Base-by-base conservation (phyloP, 2,113 vertebrate genomes). In the Acrocephalus kingi region DNA sequence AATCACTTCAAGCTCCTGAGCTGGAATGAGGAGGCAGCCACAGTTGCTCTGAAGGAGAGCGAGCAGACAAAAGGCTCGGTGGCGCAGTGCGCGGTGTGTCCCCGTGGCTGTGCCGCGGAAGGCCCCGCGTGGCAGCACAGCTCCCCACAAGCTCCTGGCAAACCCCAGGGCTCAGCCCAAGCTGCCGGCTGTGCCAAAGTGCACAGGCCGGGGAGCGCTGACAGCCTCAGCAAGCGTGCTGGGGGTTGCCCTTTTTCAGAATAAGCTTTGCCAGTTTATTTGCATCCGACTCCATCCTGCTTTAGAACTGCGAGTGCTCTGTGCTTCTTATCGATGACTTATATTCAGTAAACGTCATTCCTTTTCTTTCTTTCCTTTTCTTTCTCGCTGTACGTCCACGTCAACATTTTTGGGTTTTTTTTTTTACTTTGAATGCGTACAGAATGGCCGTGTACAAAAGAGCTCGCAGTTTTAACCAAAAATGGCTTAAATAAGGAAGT, bases 1-100 rank as follows among this genome's bases (percentile, higher is more conserved):
- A 96, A 96, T 96, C 94, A 95, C 72, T 95, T 94, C 35, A 62
- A 49, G 88, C 95, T 97, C 96, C 90, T 78, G 87, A 84, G 93
- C 79, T 13, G 89, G 96, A 96, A 96, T 25, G 95, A 89, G 91
- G 92, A 93, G 76, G 90, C 96, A 82, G 90, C 30, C 51, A 10
- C 81, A 77, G 77, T 83, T 84, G 69, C 90, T 83, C 61, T 35
- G 85, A 96, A 81, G 85, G 80, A 90, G 76, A 84, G 39, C 41
- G 31, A 33, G 5, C 63, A 89, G 72, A 94, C 88, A 83, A 84
- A 92, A 84, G 88, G 63, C 76, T 94, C 20, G 5, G 3, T 7
- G 18, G 63, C 8, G 33, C 79, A 31, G 86, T 73, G 79, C 27
- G 51, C 89, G 71, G 77, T 39, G 4, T 8, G 2, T 62, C 84